Evolutionary conservation across 2,888 invertebrate genomes (phyloP), one percentile per base, ranked within the genome.

Genomic region (Elegia similella): DNA sequence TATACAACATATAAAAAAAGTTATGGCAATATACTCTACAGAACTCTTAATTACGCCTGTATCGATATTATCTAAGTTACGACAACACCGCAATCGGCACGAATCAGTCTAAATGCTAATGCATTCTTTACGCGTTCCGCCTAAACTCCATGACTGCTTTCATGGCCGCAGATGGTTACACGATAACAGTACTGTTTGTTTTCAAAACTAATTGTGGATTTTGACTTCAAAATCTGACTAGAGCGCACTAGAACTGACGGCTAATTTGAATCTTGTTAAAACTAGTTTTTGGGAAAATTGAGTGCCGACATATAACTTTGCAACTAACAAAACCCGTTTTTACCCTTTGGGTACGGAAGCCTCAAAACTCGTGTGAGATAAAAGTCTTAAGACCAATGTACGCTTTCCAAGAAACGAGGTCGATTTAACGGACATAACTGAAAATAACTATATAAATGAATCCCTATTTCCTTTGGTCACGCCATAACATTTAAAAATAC

Each of bases 61-160:
- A 46, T 46, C 10, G 34, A 50, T 50, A 34, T 34, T 34, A 50
- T 34, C 50, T 50, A n/a, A 34, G 15, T 34, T 17, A 55, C 44
- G 44, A 55, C 32, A 54, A 53, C 53, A 30, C n/a, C 29, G 43
- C 42, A 54, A 54, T 54, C 53, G 23, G 23, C 23, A 30, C 43
- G 43, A 54, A 47, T 43, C 53, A 44, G 54, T 32, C 54, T 32
- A 55, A 34, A 55, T 55, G 46, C 54, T 55, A 55, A 55, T 55
- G 44, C 44, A 43, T 54, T 54, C 53, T 44, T 54, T 32, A 30
- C 43, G 54, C 44, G 54, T 55, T 55, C 44, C 54, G 54, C 34
- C 44, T 55, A 55, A 55, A 55, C 44, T 32, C 54, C 54, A 30
- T 43, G 54, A 44, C 42, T 43, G 53, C 53, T 29, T 47, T 53